These are phyloP conservation scores for Decapterus maruadsi DNA, from an alignment of 2,797 vertebrate species.

Conservation along the genomic window DNA sequence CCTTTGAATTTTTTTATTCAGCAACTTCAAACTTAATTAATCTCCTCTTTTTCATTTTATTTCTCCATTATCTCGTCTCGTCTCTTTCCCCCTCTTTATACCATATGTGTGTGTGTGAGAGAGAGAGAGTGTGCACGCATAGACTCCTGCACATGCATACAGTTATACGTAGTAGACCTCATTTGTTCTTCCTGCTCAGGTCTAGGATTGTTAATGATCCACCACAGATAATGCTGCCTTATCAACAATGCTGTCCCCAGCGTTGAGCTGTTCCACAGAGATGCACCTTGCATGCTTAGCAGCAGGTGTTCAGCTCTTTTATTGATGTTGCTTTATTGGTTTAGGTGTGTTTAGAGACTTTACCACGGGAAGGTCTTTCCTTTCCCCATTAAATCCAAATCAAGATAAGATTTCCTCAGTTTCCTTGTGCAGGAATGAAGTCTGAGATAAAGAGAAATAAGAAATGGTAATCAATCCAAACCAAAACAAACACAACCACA, in stretches of 20 bases:
- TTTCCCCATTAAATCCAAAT: constrained; percentile 9
- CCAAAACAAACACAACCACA: neutral
- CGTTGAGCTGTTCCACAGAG: constrained; percentile 22
- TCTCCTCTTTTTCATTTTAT: constrained; percentile 32
- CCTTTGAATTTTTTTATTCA: constrained; percentile 60
- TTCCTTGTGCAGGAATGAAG: neutral
- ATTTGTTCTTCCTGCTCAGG: constrained; percentile 7
- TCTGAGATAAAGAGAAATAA: constrained; percentile 2
- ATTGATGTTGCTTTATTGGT: constrained; percentile 21
- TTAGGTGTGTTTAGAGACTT: constrained; percentile 46
- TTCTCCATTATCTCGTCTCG: constrained; percentile 20
- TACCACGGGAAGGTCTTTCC: constrained; percentile 12
- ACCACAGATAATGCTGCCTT: constrained; percentile 26
- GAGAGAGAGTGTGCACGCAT: neutral
- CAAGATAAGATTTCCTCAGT: constrained; percentile 14
- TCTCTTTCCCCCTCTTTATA: neutral
- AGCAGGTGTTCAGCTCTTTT: constrained; percentile 18
- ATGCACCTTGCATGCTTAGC: constrained; percentile 16
- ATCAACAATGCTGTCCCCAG: neutral
- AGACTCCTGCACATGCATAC: neutral
- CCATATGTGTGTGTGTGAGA: constrained; percentile 2
- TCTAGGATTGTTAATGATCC: constrained; percentile 55
- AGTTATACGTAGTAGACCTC: neutral
- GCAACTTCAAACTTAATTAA: constrained; percentile 43
- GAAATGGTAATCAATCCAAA: neutral